Conservation (phyloP, 2,797 vertebrate species). For the Phaenicophaeus curvirostris region DNA sequence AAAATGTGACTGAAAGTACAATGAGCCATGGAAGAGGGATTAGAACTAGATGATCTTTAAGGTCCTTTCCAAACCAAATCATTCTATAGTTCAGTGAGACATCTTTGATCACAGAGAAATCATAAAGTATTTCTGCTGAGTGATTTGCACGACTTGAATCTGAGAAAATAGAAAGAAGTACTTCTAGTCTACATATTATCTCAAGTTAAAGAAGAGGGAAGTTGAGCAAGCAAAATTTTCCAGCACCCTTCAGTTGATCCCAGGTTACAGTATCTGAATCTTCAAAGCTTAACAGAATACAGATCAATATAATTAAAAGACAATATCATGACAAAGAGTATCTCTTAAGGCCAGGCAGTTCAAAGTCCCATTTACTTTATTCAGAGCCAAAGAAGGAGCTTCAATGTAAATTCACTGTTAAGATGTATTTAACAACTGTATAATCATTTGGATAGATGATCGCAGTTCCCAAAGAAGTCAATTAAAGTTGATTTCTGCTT, state of each 20-base stretch:
- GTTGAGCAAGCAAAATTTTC: neutral
- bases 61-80: too few species aligned
- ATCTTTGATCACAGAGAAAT: neutral
- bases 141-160: neutral
- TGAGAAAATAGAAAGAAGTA: neutral
- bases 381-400: neutral
- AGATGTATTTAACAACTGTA: neutral
- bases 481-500: neutral
- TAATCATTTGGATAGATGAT: neutral
- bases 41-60: too few species aligned
- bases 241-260: neutral
- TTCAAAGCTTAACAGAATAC: neutral
- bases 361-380: neutral
- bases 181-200: neutral
- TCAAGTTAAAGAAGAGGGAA: neutral
- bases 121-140: neutral
- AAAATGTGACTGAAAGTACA: neutral
- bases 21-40: too few species aligned
- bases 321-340: neutral
- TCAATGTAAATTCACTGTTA: neutral
- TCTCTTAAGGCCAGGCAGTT: neutral
- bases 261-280: neutral
- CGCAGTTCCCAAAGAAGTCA: neutral
- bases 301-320: neutral
- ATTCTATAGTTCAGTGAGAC: neutral